A percentile compares a stretch with the other conserved stretches of the same genome.
Evolutionary conservation across 1,140 invertebrate species (phyloP).

Genomic region (Danaus melanippus): DNA sequence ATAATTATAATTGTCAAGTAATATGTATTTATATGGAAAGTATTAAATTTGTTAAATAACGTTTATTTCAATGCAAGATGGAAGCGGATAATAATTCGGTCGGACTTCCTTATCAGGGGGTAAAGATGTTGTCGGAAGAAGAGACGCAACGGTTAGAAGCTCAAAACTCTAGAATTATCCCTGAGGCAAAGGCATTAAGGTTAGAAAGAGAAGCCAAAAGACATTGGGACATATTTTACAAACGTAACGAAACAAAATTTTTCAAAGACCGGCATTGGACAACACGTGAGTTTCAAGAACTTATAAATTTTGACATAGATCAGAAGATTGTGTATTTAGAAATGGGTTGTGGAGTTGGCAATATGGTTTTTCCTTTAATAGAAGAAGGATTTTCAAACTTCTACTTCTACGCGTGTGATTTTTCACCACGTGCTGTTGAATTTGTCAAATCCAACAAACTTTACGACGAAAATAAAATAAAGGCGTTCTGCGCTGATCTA

Average conservation of each 20-base stretch:
- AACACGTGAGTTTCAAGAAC: conserved; percentile 91
- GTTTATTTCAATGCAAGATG: conserved; percentile 27
- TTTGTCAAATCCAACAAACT: conserved; percentile 81
- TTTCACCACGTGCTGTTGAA: conserved; percentile 91
- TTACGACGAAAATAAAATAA: conserved; percentile 78
- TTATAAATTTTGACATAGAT: conserved; percentile 70
- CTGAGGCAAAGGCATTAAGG: conserved; percentile 79
- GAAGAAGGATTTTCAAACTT: conserved; percentile 81
- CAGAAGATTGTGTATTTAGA: conserved; percentile 78
- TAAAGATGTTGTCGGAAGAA: conserved; percentile 73
- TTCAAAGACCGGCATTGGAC: conserved; percentile 99
- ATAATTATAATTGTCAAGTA: too few relatives aligned
- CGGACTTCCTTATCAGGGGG: conserved; percentile 61
- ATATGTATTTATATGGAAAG: too few relatives aligned
- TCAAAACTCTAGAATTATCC: conserved; percentile 82
- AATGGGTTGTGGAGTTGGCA: conserved; percentile 97
- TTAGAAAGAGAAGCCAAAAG: conserved; percentile 90
- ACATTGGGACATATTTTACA: conserved; percentile 99
- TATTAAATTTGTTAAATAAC: background rate
- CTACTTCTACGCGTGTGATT: conserved; percentile 93
- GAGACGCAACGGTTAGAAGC: conserved; percentile 75
- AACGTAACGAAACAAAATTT: conserved; percentile 91
- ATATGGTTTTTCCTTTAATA: conserved; percentile 94
- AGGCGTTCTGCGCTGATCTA: conserved; percentile 84
- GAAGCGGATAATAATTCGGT: conserved; percentile 43